Conservation (phyloP, 2,113 vertebrate genomes). For the Rattus rattus region DNA sequence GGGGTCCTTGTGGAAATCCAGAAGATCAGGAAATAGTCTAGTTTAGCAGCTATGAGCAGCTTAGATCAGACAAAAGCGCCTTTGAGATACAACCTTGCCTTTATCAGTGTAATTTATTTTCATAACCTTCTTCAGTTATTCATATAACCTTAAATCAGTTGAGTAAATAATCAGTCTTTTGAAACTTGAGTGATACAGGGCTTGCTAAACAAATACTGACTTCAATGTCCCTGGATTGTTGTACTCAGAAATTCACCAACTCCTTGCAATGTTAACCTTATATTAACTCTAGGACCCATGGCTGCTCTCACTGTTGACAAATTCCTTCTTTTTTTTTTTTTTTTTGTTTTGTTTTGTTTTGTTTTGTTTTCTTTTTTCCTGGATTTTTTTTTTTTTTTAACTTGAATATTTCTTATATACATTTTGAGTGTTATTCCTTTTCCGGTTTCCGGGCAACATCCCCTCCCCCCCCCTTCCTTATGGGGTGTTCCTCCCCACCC, state of each 20-base stretch:
- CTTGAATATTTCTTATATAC: too few species aligned
- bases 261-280: background rate
- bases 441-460: too few species aligned
- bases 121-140: background rate
- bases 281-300: background rate
- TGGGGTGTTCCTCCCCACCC: too few species aligned
- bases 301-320: background rate
- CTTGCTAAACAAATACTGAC: background rate
- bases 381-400: too few species aligned
- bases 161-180: background rate
- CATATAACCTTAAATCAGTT: background rate
- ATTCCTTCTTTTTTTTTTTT: too few species aligned
- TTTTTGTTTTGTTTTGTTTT: too few species aligned
- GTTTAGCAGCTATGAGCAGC: background rate
- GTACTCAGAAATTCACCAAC: too few species aligned
- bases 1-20: background rate
- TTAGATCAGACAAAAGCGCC: background rate
- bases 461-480: too few species aligned
- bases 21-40: background rate
- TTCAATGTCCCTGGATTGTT: background rate
- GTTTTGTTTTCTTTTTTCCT: too few species aligned
- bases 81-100: too few species aligned
- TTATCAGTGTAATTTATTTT: background rate
- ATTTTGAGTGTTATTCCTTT: too few species aligned
- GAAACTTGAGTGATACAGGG: background rate